Evolutionary conservation across 2,113 vertebrate species (phyloP).

Genomic region (Mellivora capensis): DNA sequence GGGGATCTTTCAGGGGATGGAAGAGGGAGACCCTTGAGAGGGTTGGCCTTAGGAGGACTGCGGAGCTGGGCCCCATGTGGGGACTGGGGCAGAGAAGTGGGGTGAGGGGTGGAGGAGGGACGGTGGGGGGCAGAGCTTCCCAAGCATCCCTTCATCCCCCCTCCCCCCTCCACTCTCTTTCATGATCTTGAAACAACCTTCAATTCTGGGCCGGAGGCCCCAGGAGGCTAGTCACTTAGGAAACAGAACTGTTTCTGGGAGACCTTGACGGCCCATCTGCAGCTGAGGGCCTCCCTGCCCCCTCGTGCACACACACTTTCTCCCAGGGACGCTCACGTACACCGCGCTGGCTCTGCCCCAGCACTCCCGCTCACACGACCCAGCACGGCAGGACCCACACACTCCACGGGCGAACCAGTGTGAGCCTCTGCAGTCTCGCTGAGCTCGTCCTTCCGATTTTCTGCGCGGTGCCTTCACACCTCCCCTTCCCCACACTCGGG

Average conservation of each 20-base stretch:
- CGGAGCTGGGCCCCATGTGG: background rate
- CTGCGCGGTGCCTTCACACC: background rate
- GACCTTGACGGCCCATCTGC: constrained; percentile 63
- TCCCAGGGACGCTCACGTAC: background rate
- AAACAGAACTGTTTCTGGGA: constrained; percentile 75
- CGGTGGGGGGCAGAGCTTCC: background rate
- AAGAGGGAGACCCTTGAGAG: background rate
- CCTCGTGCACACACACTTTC: background rate
- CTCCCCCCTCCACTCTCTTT: constrained; percentile 35
- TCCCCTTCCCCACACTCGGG: background rate
- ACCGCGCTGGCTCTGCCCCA: background rate
- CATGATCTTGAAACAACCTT: constrained; percentile 78
- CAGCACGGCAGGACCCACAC: background rate
- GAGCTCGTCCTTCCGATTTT: background rate
- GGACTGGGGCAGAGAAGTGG: background rate
- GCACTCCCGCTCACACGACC: background rate
- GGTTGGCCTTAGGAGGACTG: background rate
- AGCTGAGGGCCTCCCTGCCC: background rate
- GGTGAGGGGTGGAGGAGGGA: background rate
- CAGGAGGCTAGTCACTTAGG: constrained; percentile 76
- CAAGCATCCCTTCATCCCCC: background rate
- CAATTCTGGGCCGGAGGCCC: constrained; percentile 70
- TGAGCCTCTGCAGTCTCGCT: background rate
- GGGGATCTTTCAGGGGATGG: background rate
- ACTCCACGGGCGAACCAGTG: background rate